Conservation (phyloP, 2,888 invertebrate species). For the Troglohyphantes excavatus region DNA sequence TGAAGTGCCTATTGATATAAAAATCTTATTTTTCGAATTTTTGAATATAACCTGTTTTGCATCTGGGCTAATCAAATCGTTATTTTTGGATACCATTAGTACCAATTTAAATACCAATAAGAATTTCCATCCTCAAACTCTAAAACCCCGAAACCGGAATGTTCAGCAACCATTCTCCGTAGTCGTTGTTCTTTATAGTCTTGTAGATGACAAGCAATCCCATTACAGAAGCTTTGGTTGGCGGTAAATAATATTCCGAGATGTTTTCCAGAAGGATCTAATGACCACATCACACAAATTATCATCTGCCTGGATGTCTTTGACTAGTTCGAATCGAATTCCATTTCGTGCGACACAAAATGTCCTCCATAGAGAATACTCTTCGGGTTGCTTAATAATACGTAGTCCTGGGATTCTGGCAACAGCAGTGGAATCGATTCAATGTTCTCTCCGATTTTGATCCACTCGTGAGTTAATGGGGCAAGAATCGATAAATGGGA, state of each 20-base stretch:
- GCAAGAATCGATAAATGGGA: constrained; percentile 57
- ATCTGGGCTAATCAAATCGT: too few species aligned
- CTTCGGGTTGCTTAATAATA: constrained; percentile 6
- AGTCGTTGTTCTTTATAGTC: too few species aligned
- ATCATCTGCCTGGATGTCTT: neutral
- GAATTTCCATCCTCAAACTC: too few species aligned
- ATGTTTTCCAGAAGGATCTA: neutral
- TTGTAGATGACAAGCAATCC: neutral
- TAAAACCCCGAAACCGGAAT: too few species aligned
- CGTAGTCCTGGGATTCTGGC: constrained; percentile 21
- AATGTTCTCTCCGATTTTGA: constrained; percentile 50
- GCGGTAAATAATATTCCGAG: neutral
- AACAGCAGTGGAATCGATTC: constrained; percentile 40
- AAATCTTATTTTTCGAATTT: too few species aligned
- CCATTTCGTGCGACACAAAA: neutral
- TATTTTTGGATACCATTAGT: too few species aligned
- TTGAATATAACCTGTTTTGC: too few species aligned
- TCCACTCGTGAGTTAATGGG: constrained; percentile 62
- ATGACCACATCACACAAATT: neutral
- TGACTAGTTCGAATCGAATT: neutral
- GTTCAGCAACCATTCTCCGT: too few species aligned
- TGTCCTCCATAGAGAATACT: neutral
- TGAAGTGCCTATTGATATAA: too few species aligned
- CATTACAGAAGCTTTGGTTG: neutral
- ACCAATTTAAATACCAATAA: too few species aligned